Percentiles rank a stretch among this genome's conserved stretches.
Evolutionary conservation across 2,888 invertebrate genomes (phyloP).

Genomic region (Drosophila limbata): DNA sequence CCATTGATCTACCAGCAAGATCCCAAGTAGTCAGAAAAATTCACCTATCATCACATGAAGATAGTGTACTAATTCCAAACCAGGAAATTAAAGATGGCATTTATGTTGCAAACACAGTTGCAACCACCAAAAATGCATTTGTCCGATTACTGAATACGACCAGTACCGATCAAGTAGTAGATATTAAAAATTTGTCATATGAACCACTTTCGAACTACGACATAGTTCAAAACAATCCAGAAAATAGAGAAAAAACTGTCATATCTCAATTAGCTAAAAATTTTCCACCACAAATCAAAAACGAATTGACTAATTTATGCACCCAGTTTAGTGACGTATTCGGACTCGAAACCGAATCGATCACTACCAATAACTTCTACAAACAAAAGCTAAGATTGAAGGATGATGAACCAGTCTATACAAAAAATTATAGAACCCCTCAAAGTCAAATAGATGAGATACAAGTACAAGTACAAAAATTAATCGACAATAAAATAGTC

Average conservation of each 20-base stretch:
- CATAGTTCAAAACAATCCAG: not conserved
- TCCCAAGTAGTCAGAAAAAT: slow-evolving; percentile 17
- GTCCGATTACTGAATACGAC: not conserved
- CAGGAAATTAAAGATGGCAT: slow-evolving; percentile 9
- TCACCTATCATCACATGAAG: not conserved
- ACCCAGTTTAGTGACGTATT: not conserved
- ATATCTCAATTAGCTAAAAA: slow-evolving; percentile 2
- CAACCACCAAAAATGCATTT: slow-evolving; percentile 2
- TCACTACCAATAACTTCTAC: slow-evolving; percentile 3
- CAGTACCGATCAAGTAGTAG: slow-evolving; percentile 1
- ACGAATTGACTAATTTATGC: not conserved
- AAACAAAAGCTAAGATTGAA: not conserved
- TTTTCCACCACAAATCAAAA: slow-evolving; percentile 8
- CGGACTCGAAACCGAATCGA: slow-evolving; percentile 5
- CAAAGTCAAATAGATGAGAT: not conserved
- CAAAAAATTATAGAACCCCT: not conserved
- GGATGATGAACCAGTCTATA: slow-evolving; percentile 11
- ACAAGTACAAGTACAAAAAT: not conserved
- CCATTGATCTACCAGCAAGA: slow-evolving; percentile 11
- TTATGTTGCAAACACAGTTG: slow-evolving; percentile 4
- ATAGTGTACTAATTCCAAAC: slow-evolving; percentile 6
- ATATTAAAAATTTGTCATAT: not conserved
- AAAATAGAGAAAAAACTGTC: not conserved
- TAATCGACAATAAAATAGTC: slow-evolving; percentile 2
- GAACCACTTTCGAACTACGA: slow-evolving; percentile 17